phyloP scores from a whole-genome alignment of 1,140 invertebrate species.

The Drosophila parabipectinata region DNA sequence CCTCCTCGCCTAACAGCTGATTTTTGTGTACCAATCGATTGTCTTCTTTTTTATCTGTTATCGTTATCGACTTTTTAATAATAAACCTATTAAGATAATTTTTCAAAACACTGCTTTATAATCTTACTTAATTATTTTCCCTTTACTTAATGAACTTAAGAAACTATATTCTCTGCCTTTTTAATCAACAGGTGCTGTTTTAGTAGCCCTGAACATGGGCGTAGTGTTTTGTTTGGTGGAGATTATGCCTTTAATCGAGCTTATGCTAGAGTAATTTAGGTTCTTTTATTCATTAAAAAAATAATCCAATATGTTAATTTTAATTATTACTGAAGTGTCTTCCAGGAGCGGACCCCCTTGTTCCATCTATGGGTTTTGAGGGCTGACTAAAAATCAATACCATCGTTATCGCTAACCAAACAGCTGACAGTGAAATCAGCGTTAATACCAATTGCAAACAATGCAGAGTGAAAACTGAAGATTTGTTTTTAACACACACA shows the following conservation, averaged over 20 bases:
- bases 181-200: conserved; percentile 27
- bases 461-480: conserved; percentile 32
- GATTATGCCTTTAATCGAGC: background rate
- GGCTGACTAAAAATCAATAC: conserved; percentile 27
- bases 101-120: background rate
- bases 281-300: no score
- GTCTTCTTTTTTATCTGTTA: background rate
- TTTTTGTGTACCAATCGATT: conserved; percentile 15
- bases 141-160: no score
- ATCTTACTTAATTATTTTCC: background rate
- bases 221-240: background rate
- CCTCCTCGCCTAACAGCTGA: conserved; percentile 20
- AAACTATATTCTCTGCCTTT: background rate
- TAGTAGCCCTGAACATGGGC: conserved; percentile 11
- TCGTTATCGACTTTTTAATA: conserved; percentile 2
- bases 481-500: conserved; percentile 14
- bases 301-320: no score
- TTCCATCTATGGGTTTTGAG: background rate
- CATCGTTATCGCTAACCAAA: conserved; percentile 35
- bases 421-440: conserved; percentile 43
- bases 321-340: no score
- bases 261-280: no score
- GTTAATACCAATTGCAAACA: conserved; percentile 32
- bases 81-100: background rate
- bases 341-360: background rate